Percentiles rank a stretch among this genome's conserved stretches.
Conservation (phyloP, 2,113 vertebrate genomes). For the Macrotus californicus region DNA sequence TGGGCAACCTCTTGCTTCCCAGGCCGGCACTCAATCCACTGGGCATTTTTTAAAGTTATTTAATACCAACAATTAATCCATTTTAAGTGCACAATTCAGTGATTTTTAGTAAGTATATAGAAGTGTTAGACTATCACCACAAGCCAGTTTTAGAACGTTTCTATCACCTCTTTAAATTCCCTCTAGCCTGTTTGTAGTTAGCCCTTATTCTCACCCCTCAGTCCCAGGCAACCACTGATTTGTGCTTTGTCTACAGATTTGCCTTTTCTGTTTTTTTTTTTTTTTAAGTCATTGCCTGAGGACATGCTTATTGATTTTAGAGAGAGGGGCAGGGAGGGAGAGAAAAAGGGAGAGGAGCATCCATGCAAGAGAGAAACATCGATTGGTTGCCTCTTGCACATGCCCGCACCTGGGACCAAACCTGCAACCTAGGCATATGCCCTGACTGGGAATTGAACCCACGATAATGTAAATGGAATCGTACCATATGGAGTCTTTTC, state of each 20-base stretch:
- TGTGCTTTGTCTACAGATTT: not conserved
- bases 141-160: slow-evolving; percentile 6
- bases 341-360: no score
- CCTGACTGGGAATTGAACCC: no score
- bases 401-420: no score
- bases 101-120: not conserved
- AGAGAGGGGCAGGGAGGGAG: no score
- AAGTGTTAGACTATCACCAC: not conserved
- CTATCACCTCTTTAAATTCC: not conserved
- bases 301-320: no score
- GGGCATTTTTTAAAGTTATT: not conserved
- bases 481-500: not conserved
- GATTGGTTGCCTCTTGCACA: no score
- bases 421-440: no score
- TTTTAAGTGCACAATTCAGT: not conserved
- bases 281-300: no score
- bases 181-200: not conserved
- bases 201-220: not conserved
- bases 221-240: not conserved
- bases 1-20: no score
- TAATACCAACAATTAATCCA: not conserved
- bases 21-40: no score
- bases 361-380: no score
- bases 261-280: not conserved
- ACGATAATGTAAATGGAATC: not conserved